Conservation (phyloP, 2,113 vertebrate genomes). For the mouse (Mus musculus) region DNA sequence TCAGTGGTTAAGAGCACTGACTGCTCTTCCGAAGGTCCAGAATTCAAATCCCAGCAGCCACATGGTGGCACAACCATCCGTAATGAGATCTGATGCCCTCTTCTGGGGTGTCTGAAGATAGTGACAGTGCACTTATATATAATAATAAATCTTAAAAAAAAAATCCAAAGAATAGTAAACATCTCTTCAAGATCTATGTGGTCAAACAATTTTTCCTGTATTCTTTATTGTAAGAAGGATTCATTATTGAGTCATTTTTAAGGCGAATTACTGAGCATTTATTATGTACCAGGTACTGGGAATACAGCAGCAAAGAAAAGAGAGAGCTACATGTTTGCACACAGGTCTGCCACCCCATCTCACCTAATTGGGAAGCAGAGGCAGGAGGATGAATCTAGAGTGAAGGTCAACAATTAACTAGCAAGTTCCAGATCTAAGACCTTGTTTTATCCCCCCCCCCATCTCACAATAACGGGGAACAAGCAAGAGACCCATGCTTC, state of each 20-base stretch:
- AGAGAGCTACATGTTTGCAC: background rate
- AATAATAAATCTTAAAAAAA: background rate
- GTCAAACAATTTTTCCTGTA: conserved; percentile 13
- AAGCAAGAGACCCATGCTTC: conserved; percentile 2
- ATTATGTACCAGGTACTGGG: background rate
- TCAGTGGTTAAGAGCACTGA: too few species aligned
- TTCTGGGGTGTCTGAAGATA: too few species aligned
- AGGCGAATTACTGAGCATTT: conserved; percentile 28
- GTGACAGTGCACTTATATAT: too few species aligned
- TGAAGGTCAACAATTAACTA: background rate
- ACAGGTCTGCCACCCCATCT: background rate
- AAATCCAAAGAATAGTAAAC: background rate
- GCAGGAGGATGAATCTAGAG: background rate
- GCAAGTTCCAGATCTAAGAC: background rate
- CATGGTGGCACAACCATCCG: too few species aligned
- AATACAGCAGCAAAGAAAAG: background rate
- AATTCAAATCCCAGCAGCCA: too few species aligned
- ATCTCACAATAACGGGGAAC: background rate
- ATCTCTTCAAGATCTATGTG: background rate
- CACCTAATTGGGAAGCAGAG: background rate
- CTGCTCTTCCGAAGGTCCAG: too few species aligned
- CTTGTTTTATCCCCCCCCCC: background rate
- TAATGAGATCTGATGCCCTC: too few species aligned
- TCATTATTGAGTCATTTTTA: background rate
- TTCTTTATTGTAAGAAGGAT: background rate